phyloP scores from a whole-genome alignment of 1,140 invertebrate genomes.

The Drosophila nannoptera region DNA sequence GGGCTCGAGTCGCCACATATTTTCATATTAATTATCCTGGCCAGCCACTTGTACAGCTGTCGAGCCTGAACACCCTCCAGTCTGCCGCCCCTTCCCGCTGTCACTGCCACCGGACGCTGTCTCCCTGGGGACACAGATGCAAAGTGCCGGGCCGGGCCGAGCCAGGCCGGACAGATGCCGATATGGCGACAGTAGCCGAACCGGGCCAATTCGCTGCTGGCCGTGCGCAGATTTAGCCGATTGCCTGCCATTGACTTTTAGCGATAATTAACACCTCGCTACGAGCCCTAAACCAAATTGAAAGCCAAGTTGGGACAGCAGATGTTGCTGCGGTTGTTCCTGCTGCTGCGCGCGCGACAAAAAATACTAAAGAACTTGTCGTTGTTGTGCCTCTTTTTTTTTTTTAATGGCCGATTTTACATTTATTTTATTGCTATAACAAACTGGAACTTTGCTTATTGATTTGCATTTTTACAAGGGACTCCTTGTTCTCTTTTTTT shows the following conservation, averaged over 20 bases:
- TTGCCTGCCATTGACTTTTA: constrained; percentile 74
- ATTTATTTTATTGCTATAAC: constrained; percentile 70
- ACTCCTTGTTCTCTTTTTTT: constrained; percentile 58
- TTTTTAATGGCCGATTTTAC: constrained; percentile 52
- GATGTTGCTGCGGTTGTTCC: neutral
- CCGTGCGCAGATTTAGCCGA: constrained; percentile 68
- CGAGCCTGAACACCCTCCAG: constrained; percentile 12
- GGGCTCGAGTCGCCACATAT: constrained; percentile 51
- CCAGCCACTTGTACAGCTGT: constrained; percentile 54
- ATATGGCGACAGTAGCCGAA: constrained; percentile 38
- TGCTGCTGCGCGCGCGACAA: constrained; percentile 57
- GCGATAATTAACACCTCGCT: constrained; percentile 76
- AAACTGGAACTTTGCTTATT: constrained; percentile 68
- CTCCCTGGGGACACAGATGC: constrained; percentile 63
- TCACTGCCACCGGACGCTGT: neutral
- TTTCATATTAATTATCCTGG: constrained; percentile 76
- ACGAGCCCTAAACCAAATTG: constrained; percentile 67
- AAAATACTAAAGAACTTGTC: constrained; percentile 46
- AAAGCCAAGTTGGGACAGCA: constrained; percentile 36
- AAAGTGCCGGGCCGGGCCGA: constrained; percentile 28
- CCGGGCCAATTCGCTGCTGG: constrained; percentile 48
- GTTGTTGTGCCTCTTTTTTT: neutral
- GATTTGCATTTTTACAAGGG: constrained; percentile 76
- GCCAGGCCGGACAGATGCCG: constrained; percentile 9
- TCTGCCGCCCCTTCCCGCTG: neutral